These are phyloP conservation scores for Carassius auratus DNA, from an alignment of 2,113 vertebrate species.

Conservation along the genomic window DNA sequence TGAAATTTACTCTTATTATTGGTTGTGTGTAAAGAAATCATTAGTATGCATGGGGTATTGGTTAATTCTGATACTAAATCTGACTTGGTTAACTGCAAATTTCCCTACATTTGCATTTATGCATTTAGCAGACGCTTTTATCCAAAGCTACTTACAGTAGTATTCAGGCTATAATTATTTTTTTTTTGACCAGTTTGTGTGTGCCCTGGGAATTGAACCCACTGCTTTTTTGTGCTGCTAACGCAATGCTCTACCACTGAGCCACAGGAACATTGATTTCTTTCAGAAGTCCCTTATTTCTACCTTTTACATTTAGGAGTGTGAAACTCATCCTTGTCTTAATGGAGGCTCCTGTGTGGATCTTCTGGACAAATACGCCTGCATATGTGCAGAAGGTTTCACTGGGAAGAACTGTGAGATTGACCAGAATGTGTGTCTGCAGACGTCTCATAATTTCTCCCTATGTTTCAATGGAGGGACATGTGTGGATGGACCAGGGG, in stretches of 20 bases:
- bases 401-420: slow-evolving; percentile 69
- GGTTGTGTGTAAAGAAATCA: neutral
- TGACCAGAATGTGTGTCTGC: slow-evolving; percentile 71
- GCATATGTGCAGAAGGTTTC: slow-evolving; percentile 77
- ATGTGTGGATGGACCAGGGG: slow-evolving; percentile 73
- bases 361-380: slow-evolving; percentile 73
- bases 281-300: too few species aligned
- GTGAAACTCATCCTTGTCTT: slow-evolving; percentile 72
- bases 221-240: too few species aligned
- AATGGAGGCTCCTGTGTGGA: slow-evolving; percentile 80
- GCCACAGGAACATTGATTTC: too few species aligned
- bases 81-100: too few species aligned
- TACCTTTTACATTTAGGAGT: slow-evolving; percentile 69
- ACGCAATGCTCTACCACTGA: too few species aligned
- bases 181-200: too few species aligned
- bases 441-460: slow-evolving; percentile 54
- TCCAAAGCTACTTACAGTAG: too few species aligned
- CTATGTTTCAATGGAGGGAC: slow-evolving; percentile 76
- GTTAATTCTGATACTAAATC: neutral
- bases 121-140: too few species aligned
- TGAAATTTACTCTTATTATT: neutral
- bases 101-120: too few species aligned
- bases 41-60: neutral
- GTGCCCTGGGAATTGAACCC: too few species aligned
- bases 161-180: too few species aligned